These are phyloP conservation scores for Drosophila burlai DNA, from an alignment of 1,140 invertebrate species.

Conservation along the genomic window DNA sequence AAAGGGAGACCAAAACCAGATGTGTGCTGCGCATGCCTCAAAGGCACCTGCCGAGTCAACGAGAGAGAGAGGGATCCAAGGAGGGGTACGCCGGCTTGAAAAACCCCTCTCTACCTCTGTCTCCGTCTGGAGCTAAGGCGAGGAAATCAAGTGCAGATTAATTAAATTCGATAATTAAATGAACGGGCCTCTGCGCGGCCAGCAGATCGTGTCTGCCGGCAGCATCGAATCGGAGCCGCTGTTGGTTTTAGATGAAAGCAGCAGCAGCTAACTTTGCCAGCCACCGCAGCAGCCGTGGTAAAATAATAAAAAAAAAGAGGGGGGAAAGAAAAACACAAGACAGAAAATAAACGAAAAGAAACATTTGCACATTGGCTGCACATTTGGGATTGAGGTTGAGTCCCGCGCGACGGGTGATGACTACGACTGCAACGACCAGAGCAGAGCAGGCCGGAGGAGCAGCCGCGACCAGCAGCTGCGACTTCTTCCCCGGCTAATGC, in stretches of 20 bases:
- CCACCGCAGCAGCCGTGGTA: conserved; percentile 20
- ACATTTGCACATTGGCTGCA: conserved; percentile 72
- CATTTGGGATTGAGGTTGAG: conserved; percentile 74
- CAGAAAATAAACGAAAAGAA: conserved; percentile 14
- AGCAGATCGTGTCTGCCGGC: conserved; percentile 65
- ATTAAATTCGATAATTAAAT: conserved; percentile 84
- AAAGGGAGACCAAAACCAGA: conserved; percentile 52
- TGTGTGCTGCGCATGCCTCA: conserved; percentile 52
- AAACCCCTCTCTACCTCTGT: not conserved
- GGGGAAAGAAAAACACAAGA: not conserved
- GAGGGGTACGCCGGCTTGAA: conserved; percentile 6
- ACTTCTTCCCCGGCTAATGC: conserved; percentile 62
- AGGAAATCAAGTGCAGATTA: conserved; percentile 83
- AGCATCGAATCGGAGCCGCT: conserved; percentile 49
- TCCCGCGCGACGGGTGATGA: conserved; percentile 54
- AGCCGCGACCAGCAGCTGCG: conserved; percentile 5
- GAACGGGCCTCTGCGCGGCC: conserved; percentile 61
- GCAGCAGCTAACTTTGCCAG: not conserved
- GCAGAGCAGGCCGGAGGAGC: conserved; percentile 8
- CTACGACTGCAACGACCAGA: conserved; percentile 18
- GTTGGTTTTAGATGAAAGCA: conserved; percentile 68
- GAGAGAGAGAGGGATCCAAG: not conserved
- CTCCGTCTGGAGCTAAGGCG: conserved; percentile 54
- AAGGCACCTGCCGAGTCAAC: conserved; percentile 53
- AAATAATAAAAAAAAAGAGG: conserved; percentile 21